These are phyloP conservation scores for Riparia riparia DNA, from an alignment of 2,113 vertebrate species.

Conservation along the genomic window DNA sequence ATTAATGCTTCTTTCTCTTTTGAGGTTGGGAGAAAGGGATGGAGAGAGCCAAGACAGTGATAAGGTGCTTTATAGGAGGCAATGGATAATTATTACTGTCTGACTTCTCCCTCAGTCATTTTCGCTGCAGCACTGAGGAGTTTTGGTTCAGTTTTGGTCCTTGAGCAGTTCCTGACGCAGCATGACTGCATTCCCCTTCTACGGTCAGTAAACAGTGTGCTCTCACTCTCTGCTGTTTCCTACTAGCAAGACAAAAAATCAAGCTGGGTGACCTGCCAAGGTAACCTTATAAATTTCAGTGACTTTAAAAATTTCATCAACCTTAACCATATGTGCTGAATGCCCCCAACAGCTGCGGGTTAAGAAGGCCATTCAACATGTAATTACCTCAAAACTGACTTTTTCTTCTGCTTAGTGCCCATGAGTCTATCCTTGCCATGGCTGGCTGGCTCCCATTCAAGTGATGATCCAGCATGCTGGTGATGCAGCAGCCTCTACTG, in stretches of 20 bases:
- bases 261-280: conserved; percentile 44
- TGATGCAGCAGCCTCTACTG: background rate
- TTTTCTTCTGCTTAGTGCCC: conserved; percentile 50
- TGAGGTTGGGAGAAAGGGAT: background rate
- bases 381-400: conserved; percentile 69
- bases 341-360: conserved; percentile 57
- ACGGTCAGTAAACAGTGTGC: background rate
- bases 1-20: background rate
- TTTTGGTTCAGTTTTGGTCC: background rate
- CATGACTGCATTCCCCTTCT: background rate
- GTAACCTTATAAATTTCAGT: conserved; percentile 63
- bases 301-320: conserved; percentile 63
- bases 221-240: background rate
- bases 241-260: background rate
- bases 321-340: conserved; percentile 61
- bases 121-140: background rate
- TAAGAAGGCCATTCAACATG: conserved; percentile 59
- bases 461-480: conserved; percentile 2
- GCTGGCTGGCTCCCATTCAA: conserved; percentile 57
- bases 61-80: background rate
- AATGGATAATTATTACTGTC: background rate
- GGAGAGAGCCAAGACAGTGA: background rate
- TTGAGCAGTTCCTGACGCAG: background rate
- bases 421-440: conserved; percentile 28
- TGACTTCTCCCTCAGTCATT: background rate